These are phyloP conservation scores for Tursiops truncatus DNA, from an alignment of 2,113 vertebrate species.

Conservation along the genomic window DNA sequence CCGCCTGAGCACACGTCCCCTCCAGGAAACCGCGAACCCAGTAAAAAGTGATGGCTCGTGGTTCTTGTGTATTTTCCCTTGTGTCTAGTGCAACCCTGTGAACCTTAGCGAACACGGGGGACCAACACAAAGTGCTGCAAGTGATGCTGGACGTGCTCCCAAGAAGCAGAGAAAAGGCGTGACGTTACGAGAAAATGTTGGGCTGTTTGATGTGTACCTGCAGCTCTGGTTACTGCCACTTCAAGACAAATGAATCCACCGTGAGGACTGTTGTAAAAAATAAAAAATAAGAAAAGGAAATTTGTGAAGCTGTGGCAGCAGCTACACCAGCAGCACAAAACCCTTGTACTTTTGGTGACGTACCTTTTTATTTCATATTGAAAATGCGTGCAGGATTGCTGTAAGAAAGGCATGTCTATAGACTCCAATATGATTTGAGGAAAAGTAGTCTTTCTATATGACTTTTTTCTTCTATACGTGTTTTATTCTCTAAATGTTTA, in stretches of 20 bases:
- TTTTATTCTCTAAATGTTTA: background rate
- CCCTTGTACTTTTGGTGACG: fast-evolving
- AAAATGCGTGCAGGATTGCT: fast-evolving
- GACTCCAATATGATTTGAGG: fast-evolving
- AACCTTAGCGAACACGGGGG: too few relatives aligned
- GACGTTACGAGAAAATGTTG: background rate
- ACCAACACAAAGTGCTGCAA: too few relatives aligned
- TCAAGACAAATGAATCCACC: background rate
- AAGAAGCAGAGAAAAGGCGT: background rate
- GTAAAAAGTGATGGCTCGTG: fast-evolving
- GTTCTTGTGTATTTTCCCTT: background rate
- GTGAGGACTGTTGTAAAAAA: background rate
- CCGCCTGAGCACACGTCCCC: fast-evolving
- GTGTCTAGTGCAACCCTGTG: fast-evolving
- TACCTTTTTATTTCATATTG: fast-evolving
- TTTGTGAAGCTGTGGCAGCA: background rate
- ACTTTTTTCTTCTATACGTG: fast-evolving
- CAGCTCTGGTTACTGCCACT: background rate
- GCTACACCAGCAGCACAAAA: fast-evolving
- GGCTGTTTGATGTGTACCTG: background rate
- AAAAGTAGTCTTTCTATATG: fast-evolving
- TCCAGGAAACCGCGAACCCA: fast-evolving
- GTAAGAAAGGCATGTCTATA: fast-evolving
- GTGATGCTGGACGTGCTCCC: fast-evolving
- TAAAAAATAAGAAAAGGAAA: background rate